phyloP scores from a whole-genome alignment of 2,797 vertebrate genomes.

The Microtus obscurus region DNA sequence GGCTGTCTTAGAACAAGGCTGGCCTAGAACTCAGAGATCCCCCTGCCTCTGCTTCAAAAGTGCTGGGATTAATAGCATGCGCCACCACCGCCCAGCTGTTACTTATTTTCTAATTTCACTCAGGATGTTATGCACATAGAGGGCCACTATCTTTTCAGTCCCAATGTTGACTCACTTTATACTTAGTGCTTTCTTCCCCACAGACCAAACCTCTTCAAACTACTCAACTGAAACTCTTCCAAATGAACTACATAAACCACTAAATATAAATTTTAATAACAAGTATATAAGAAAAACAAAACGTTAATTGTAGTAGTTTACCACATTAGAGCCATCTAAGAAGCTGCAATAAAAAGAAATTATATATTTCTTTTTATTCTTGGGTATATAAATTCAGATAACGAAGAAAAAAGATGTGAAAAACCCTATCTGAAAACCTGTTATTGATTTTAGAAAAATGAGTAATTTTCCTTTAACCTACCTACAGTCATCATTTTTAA shows the following conservation, averaged over 20 bases:
- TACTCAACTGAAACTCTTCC: slow-evolving; percentile 13
- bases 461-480: slow-evolving; percentile 24
- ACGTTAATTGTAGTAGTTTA: background rate
- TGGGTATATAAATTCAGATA: slow-evolving; percentile 22
- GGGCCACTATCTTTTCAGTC: background rate
- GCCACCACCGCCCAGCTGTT: background rate
- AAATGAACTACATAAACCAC: slow-evolving; percentile 8
- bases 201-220: background rate
- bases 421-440: slow-evolving; percentile 2
- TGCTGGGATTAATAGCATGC: background rate
- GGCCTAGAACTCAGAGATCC: background rate
- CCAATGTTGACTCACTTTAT: background rate
- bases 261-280: slow-evolving; percentile 41
- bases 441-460: background rate
- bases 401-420: background rate
- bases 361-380: background rate
- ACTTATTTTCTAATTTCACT: background rate
- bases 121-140: background rate
- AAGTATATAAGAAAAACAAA: background rate
- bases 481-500: slow-evolving; percentile 12
- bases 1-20: background rate
- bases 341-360: background rate
- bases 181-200: background rate
- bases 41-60: background rate
- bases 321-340: background rate